phyloP scores from a whole-genome alignment of 2,113 vertebrate species.

The Albula goreensis region DNA sequence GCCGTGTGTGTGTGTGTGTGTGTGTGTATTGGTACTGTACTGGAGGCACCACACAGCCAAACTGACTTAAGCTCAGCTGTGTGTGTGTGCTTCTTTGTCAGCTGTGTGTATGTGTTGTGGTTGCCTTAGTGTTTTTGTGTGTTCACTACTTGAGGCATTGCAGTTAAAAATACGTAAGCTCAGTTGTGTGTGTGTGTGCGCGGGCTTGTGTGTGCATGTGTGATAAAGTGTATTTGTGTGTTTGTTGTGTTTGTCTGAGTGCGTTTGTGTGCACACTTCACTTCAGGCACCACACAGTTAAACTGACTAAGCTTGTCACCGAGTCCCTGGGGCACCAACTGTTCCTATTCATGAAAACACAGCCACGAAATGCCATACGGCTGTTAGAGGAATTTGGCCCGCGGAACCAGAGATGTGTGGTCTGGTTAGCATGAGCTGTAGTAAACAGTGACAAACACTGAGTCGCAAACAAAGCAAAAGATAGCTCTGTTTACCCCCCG shows the following conservation, averaged over 20 bases:
- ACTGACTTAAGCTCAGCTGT: too few species aligned
- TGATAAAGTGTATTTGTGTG: too few species aligned
- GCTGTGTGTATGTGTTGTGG: too few species aligned
- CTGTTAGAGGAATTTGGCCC: background rate
- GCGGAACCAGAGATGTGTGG: slow-evolving; percentile 1
- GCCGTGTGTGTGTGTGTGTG: slow-evolving; percentile 1
- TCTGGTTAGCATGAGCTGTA: background rate
- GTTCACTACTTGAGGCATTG: too few species aligned
- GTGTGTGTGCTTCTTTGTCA: background rate
- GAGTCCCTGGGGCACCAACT: background rate
- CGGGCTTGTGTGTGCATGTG: too few species aligned
- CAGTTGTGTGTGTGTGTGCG: too few species aligned
- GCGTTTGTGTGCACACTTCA: too few species aligned
- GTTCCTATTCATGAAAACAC: background rate
- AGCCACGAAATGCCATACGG: background rate
- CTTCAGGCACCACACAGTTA: background rate
- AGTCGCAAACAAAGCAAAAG: background rate
- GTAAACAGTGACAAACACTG: background rate
- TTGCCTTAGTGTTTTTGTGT: too few species aligned
- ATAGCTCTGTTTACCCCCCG: background rate
- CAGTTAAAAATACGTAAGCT: too few species aligned
- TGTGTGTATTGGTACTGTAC: too few species aligned
- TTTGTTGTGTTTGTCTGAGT: too few species aligned
- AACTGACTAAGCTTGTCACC: background rate
- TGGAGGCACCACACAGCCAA: too few species aligned